Percentiles rank a stretch among this genome's conserved stretches.
These are phyloP conservation scores for Atopsyche davidsoni DNA, from an alignment of 1,140 invertebrate genomes.

Conservation along the genomic window DNA sequence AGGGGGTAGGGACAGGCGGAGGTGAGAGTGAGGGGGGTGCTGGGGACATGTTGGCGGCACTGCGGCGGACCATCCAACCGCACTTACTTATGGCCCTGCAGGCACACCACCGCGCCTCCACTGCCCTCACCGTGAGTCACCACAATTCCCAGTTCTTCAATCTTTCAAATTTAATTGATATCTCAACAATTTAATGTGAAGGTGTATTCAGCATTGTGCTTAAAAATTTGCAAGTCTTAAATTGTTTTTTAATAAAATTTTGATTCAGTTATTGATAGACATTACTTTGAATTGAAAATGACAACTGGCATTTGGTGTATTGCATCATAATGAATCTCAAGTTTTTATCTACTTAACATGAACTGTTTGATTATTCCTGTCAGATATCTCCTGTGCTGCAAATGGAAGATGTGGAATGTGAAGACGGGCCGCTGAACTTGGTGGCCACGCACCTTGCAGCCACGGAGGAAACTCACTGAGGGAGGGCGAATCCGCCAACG, in stretches of 20 bases:
- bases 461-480: slow-evolving; percentile 42
- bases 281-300: background rate
- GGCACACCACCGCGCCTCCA: slow-evolving; percentile 36
- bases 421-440: slow-evolving; percentile 46
- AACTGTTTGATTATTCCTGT: slow-evolving; percentile 4
- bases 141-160: too few relatives aligned
- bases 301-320: background rate
- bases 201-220: too few relatives aligned
- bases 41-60: slow-evolving; percentile 58
- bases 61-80: slow-evolving; percentile 58
- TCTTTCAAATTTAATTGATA: too few relatives aligned
- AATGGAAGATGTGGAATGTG: slow-evolving; percentile 43
- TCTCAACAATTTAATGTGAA: too few relatives aligned
- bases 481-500: background rate
- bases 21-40: slow-evolving; percentile 31
- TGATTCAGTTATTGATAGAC: background rate
- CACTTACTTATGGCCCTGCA: slow-evolving; percentile 56
- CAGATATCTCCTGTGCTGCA: slow-evolving; percentile 30
- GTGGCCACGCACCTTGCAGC: slow-evolving; percentile 44
- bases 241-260: background rate
- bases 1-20: slow-evolving; percentile 33
- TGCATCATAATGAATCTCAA: too few relatives aligned
- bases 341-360: too few relatives aligned
- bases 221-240: background rate
- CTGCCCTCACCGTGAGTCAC: slow-evolving; percentile 27